phyloP scores from a whole-genome alignment of 53 echinoderm and acorn worm genomes.

The Holothuria leucospilota region DNA sequence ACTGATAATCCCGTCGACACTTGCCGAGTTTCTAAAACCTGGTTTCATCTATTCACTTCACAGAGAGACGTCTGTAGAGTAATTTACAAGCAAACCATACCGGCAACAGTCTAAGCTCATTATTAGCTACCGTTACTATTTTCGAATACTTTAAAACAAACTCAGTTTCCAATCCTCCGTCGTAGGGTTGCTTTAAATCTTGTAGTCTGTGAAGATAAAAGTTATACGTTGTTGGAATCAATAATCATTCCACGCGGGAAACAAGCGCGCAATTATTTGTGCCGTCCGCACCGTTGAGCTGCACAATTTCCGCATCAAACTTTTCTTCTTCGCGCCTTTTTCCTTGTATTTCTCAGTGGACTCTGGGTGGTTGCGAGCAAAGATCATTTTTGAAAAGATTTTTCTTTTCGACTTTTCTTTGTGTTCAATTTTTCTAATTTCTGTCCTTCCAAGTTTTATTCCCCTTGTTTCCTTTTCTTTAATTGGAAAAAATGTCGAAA shows the following conservation, averaged over 20 bases:
- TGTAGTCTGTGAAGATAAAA: neutral
- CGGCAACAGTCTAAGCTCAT: no score
- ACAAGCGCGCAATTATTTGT: constrained; percentile 42
- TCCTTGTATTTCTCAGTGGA: no score
- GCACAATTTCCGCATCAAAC: constrained; percentile 42
- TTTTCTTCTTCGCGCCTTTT: constrained; percentile 28
- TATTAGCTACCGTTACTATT: no score
- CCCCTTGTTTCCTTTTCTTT: constrained; percentile 16
- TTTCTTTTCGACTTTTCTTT: neutral
- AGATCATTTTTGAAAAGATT: constrained; percentile 3
- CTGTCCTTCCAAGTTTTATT: neutral
- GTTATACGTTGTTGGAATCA: neutral
- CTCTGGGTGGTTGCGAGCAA: no score
- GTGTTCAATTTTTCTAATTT: constrained; percentile 4
- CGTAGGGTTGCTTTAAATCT: constrained; percentile 3
- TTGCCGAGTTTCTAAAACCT: no score
- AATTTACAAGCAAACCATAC: no score
- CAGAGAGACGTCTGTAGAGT: no score
- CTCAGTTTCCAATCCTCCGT: no score
- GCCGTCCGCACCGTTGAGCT: constrained; percentile 30
- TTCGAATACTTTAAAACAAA: no score
- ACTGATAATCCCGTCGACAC: no score
- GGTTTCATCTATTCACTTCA: no score
- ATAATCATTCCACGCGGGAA: constrained; percentile 44
- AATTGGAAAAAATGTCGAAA: constrained; percentile 34